Base-by-base conservation (phyloP, 2,797 vertebrate genomes). In the Muraenolepis orangiensis region DNA sequence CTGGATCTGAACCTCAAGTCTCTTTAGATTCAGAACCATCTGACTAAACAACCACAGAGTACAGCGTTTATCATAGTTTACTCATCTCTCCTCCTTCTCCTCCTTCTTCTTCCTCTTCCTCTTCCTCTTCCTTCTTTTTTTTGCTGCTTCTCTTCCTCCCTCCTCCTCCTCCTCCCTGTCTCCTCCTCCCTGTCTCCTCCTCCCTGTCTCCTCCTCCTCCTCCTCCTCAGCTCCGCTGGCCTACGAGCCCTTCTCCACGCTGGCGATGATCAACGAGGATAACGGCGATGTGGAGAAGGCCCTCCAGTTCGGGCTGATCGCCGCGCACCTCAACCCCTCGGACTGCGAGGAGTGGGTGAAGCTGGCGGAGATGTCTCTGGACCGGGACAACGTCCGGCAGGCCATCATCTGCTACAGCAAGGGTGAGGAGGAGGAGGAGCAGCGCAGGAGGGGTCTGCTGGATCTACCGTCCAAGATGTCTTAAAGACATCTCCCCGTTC, bases 251-350 rank as follows among this genome's bases (percentile, higher is more conserved):
- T 99, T 99, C 89, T 99, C 98, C 42, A 99, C 98, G 0, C 88
- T 99, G 86, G 98, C 98, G 31, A 98, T 99, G 98, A 97, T 99
- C 87, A 97, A 99, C 1, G 98, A 99, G 89, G 98, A 99, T 79
- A 94, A 97, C 42, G 95, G 95, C 3, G 97, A 99, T 85, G 92
- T 95, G 93, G 96, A 98, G 76, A 99, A 98, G 74, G 96, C 98
- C 0, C 90, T 99, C 61, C 98, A 99, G 89, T 99, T 99, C 70
- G 96, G 97, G 32, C 87, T 99, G 82, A 99, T 99, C 74, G 96
- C 97, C 3, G 98, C 98, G 66, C 97, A 99, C 81, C 94, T 99
- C 75, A 99, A 99, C 87, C 98, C 98, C 3, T 97, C 96, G 0
- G 95, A 99, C 88, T 96, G 96, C 0, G 98, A 99, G 82, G 97